Conservation (phyloP, 2,113 vertebrate genomes). For the mouse (Mus musculus) region GRCm39 chr17:72251501-72252000, state of each 20-base stretch:
- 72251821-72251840: background rate
- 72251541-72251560: background rate
- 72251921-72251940: background rate
- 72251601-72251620: background rate
- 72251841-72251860: background rate
- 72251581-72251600: rapidly evolving
- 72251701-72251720: background rate
- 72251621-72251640: background rate
- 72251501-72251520: rapidly evolving
- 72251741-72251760: background rate
- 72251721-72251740: background rate
- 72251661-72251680: background rate
- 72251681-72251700: background rate
- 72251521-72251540: too few relatives aligned
- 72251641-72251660: conserved; percentile 19
- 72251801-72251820: background rate
- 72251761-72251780: background rate
- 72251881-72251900: background rate
- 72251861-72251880: background rate
- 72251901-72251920: background rate
- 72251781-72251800: conserved; percentile 10
- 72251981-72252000: rapidly evolving
- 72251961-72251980: rapidly evolving
- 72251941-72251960: background rate
- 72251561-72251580: background rate